A percentile compares a stretch with the other conserved stretches of the same genome.
phyloP scores from a whole-genome alignment of 2,888 invertebrate species.

The Drosophila barbarae region DNA sequence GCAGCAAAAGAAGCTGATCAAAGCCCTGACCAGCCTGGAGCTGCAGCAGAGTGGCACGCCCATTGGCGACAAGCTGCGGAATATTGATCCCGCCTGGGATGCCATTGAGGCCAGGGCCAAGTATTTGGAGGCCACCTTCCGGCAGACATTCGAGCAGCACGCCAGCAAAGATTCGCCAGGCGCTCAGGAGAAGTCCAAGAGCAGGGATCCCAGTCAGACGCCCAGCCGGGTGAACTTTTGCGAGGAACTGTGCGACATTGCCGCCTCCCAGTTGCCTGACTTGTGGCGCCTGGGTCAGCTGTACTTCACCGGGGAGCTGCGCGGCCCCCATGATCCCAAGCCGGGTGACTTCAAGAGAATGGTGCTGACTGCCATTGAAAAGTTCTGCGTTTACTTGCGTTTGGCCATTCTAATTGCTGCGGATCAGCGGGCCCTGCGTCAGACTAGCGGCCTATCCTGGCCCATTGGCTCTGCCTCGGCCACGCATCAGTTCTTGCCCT shows the following conservation, averaged over 20 bases:
- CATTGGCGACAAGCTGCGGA: constrained; percentile 76
- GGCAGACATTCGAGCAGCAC: constrained; percentile 78
- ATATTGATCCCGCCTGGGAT: constrained; percentile 97
- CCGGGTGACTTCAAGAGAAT: constrained; percentile 91
- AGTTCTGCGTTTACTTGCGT: constrained; percentile 87
- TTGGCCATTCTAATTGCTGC: constrained; percentile 86
- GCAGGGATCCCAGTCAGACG: constrained; percentile 74
- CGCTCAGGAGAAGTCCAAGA: constrained; percentile 76
- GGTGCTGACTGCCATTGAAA: constrained; percentile 87
- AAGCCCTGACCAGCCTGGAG: constrained; percentile 87
- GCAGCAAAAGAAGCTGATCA: constrained; percentile 96
- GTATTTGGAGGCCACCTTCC: constrained; percentile 83
- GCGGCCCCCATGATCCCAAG: constrained; percentile 87
- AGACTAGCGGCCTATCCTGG: constrained; percentile 76
- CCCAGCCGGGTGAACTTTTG: constrained; percentile 88
- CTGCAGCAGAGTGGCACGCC: constrained; percentile 78
- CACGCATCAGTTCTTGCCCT: constrained; percentile 82
- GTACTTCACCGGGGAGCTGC: constrained; percentile 94
- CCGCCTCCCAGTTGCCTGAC: constrained; percentile 90
- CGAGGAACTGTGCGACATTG: constrained; percentile 88
- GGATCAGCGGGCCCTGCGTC: constrained; percentile 80
- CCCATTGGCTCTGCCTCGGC: constrained; percentile 81
- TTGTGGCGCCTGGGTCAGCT: constrained; percentile 97
- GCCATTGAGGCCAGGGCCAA: constrained; percentile 92
- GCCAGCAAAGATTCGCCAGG: constrained; percentile 71